phyloP scores from a whole-genome alignment of 2,797 vertebrate species.

The Brachyrhaphis roseni region DNA sequence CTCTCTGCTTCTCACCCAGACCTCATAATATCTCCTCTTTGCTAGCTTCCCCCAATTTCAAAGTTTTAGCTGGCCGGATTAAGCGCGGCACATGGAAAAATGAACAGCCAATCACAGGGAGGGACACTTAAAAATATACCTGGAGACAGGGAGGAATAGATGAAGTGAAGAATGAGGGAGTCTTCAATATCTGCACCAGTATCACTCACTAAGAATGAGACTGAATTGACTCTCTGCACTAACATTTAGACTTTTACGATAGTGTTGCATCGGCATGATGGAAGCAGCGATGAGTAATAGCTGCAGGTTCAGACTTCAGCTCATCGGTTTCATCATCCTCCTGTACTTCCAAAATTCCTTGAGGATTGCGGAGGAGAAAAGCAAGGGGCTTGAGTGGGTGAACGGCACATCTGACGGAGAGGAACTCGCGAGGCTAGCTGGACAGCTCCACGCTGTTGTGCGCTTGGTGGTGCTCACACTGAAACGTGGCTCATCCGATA shows the following conservation, averaged over 20 bases:
- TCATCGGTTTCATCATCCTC: slow-evolving; percentile 54
- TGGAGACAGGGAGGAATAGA: slow-evolving; percentile 42
- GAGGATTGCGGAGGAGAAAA: slow-evolving; percentile 30
- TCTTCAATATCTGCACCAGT: slow-evolving; percentile 58
- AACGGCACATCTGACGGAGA: slow-evolving; percentile 1
- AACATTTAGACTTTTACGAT: slow-evolving; percentile 48
- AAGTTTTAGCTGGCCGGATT: slow-evolving; percentile 78
- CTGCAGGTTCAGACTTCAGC: slow-evolving; percentile 45
- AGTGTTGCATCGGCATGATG: slow-evolving; percentile 33
- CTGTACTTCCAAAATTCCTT: slow-evolving; percentile 46
- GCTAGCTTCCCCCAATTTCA: slow-evolving; percentile 70
- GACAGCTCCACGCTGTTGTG: slow-evolving; percentile 31
- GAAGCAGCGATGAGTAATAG: slow-evolving; percentile 19
- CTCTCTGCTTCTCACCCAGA: slow-evolving; percentile 66
- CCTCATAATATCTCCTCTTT: slow-evolving; percentile 76
- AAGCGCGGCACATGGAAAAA: slow-evolving; percentile 76
- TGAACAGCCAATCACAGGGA: slow-evolving; percentile 78
- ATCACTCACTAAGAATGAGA: slow-evolving; percentile 56
- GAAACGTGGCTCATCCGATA: slow-evolving; percentile 65
- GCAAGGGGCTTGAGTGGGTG: slow-evolving; percentile 18
- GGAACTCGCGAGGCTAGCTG: slow-evolving; percentile 14
- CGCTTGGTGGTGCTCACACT: slow-evolving; percentile 21
- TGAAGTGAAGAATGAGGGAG: slow-evolving; percentile 1
- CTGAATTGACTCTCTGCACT: slow-evolving; percentile 46
- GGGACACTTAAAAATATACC: slow-evolving; percentile 77